phyloP scores from a whole-genome alignment of 2,888 invertebrate species.

The Caenorhabditis drosophilae region DNA sequence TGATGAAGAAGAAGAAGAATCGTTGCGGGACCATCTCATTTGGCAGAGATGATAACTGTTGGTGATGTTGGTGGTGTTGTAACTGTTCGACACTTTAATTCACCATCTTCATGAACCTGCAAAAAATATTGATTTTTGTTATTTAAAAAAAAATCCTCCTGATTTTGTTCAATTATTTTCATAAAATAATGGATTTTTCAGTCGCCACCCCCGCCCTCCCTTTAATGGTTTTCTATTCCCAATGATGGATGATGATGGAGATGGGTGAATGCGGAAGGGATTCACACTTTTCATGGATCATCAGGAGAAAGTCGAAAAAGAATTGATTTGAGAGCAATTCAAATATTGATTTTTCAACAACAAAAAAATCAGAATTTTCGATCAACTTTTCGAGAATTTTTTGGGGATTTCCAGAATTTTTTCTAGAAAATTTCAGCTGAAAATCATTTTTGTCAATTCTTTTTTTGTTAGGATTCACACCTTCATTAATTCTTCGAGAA shows the following conservation, averaged over 20 bases:
- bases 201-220: no score
- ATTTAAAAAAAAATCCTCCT: no score
- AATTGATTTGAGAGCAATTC: no score
- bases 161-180: no score
- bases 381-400: constrained; percentile 19
- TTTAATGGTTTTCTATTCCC: constrained; percentile 27
- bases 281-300: constrained; percentile 20
- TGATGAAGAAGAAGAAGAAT: neutral
- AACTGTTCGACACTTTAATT: constrained; percentile 49
- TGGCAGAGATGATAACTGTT: constrained; percentile 28
- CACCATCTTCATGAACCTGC: constrained; percentile 51
- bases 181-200: no score
- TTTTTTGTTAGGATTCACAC: neutral
- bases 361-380: constrained; percentile 21
- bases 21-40: constrained; percentile 6
- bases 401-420: constrained; percentile 11
- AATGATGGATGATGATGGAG: constrained; percentile 20
- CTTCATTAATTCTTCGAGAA: neutral
- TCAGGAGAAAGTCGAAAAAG: no score
- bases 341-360: neutral
- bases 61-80: constrained; percentile 38
- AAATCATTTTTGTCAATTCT: neutral
- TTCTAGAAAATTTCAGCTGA: neutral
- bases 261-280: constrained; percentile 28
- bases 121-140: constrained; percentile 7